These are phyloP conservation scores for Mycalesis mineus DNA, from an alignment of 2,888 invertebrate genomes.

Conservation along the genomic window DNA sequence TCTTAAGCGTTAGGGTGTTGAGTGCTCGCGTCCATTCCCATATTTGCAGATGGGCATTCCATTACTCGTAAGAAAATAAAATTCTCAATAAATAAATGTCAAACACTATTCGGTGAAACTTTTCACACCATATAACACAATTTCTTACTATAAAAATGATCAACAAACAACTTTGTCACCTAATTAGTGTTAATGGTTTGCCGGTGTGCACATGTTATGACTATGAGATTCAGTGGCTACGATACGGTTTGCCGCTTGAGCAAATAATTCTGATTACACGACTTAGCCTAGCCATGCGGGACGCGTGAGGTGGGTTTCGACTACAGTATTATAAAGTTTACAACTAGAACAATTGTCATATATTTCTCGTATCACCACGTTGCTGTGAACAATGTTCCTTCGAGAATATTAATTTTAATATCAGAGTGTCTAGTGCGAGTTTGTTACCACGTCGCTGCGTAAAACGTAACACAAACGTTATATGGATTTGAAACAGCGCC, in stretches of 20 bases:
- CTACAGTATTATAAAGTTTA: slow-evolving; percentile 56
- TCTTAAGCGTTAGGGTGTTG: slow-evolving; percentile 40
- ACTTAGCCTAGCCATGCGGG: slow-evolving; percentile 62
- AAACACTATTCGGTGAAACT: slow-evolving; percentile 75
- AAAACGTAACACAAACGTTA: no score
- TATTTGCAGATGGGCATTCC: slow-evolving; percentile 75
- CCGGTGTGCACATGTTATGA: slow-evolving; percentile 70
- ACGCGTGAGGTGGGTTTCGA: slow-evolving; percentile 63
- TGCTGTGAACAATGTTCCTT: slow-evolving; percentile 41
- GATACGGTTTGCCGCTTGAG: slow-evolving; percentile 72
- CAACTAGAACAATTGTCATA: slow-evolving; percentile 51
- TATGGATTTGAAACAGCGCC: no score
- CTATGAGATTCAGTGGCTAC: slow-evolving; percentile 75
- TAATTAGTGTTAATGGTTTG: slow-evolving; percentile 54
- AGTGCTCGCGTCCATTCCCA: slow-evolving; percentile 55
- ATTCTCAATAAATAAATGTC: slow-evolving; percentile 78
- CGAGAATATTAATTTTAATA: slow-evolving; percentile 42
- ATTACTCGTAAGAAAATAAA: slow-evolving; percentile 75
- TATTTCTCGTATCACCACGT: slow-evolving; percentile 56
- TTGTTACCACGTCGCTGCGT: no score
- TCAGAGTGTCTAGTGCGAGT: no score
- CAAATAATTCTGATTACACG: slow-evolving; percentile 65
- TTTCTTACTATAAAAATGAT: slow-evolving; percentile 76
- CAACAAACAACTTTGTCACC: slow-evolving; percentile 74
- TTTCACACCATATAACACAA: slow-evolving; percentile 75